Base-by-base conservation (phyloP, 2,888 invertebrate genomes). In the Limenitis arthemis region DNA sequence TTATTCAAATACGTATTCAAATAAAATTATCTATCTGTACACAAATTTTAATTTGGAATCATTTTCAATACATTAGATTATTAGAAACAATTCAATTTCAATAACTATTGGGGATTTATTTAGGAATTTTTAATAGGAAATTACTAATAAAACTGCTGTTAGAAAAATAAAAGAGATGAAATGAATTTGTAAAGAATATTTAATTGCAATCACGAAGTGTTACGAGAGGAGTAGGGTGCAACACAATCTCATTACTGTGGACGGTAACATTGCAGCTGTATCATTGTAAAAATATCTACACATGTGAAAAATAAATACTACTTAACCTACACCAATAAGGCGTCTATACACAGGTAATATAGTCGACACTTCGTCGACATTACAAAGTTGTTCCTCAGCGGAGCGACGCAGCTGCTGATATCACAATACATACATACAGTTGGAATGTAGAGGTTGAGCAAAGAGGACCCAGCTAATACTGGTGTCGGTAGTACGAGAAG, bases 261-360 rank as follows among this genome's bases (percentile, higher is more conserved):
- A 70, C 70, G 69, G 69, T 67, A 66, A 67, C 67, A 66, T 62
- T 61, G 62, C 57, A 44, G 53, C 51, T 44, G 44, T 47, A 55
- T 49, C 47, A 32, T 40, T 37, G 32, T 46, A 38, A 46, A 46
- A 46, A 38, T 44, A 51, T 54, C 47, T 51, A 53, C 53, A 54
- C 34, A 43, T 46, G 49, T 49, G 48, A 49, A 47, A 50, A 58
- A 55, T 55, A 58, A 55, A 58, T 54, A 60, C 58, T 55, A 54
- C 60, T 51, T 58, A 60, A 38, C n/a, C 58, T 60, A 60, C 56
- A 54, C 56, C 53, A 44, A 51, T 7, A 47, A 54, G 56, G 53
- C 12, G 31, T n/a, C 47, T 56, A 56, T 59, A 34, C 56, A 59
- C 56, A 59, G n/a, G n/a, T n/a, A n/a, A n/a, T n/a, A n/a, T n/a